Evolutionary conservation across 2,888 invertebrate species (phyloP), one percentile per base, ranked within the genome.

Genomic region (Toxonevra muliebris): DNA sequence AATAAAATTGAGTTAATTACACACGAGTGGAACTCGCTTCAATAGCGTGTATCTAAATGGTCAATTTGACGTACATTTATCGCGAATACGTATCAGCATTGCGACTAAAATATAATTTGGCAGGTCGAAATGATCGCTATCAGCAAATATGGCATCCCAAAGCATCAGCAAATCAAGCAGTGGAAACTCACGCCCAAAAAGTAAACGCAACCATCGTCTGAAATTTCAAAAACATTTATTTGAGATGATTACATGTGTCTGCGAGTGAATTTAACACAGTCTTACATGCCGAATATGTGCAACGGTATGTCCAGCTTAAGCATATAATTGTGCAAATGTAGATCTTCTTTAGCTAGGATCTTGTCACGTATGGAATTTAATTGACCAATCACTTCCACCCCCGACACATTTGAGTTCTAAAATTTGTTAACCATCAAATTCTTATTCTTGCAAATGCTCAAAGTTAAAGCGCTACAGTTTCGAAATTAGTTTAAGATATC

Each of bases 211-310:
- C 95, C 95, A 95, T 1, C 94, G 93, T 70, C 94, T 94, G 77
- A 0, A 79, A 82, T 1, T 19, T 52, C 1, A 63, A 66, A 11
- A 53, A 52, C 62, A 68, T 62, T 52, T 61, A 41, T 17, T 50
- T 20, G 30, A 45, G 30, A 20, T 12, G 9, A n/a, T 19, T 40
- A 13, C 41, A 43, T 15, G 53, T 48, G 42, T 0, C 17, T 19
- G n/a, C 19, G 42, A 17, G 19, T 11, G 9, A 54, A 41, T 40
- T 20, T 5, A 17, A 53, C 13, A 15, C 55, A 20, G 7, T 87
- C 90, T 87, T 83, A 94, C 94, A 95, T 93, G 80, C 95, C 95
- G 82, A 93, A 95, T 48, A 94, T 87, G 76, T 94, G 93, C 79
- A 94, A 88, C n/a, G 93, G 90, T 76, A 95, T 93, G 77, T 93